Evolutionary conservation across 2,797 vertebrate species (phyloP), one percentile per base, ranked within the genome.

Genomic region (Artibeus lituratus): DNA sequence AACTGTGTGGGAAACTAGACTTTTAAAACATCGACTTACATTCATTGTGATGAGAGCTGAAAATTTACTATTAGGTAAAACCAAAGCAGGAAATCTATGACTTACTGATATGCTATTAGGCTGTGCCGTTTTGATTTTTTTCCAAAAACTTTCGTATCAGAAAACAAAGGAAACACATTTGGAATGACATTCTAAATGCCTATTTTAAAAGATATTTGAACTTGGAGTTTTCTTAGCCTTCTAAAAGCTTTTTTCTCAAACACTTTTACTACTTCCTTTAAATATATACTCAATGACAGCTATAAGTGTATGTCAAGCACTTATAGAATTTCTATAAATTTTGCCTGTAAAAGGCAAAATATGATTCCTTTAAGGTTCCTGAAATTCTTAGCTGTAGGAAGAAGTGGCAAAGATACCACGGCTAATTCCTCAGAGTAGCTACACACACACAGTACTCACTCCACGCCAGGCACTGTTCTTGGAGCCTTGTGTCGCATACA

Each of bases 21-120:
- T 76, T 92, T 26, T 21, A 87, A 35, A 84, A 76, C 80, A 81
- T 73, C 44, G 91, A 87, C 77, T 96, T 77, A 67, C 39, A 87
- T 57, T 77, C n/a, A 73, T 14, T 87, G 57, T 72, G 90, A 72
- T 87, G 95, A 96, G 83, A 94, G 70, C 55, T 73, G 39, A 53
- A 90, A 89, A 83, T 87, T 80, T 77, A 92, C 62, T 78, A 83
- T 14, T 15, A 94, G 70, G 32, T 88, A 8, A 94, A 81, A 94
- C n/a, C 51, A 70, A 81, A 83, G 77, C 92, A 92, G 76, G 94
- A 96, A 97, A 81, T 51, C 42, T 92, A 62, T 96, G 53, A 74
- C 78, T 92, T 96, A 95, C 84, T 87, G 91, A 96, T 91, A 95
- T 73, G 35, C 49, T 74, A 62, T 90, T 84, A 78, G 62, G 35